Evolutionary conservation across 1,140 invertebrate genomes (phyloP).

Genomic region (Propsilocerus akamusi): DNA sequence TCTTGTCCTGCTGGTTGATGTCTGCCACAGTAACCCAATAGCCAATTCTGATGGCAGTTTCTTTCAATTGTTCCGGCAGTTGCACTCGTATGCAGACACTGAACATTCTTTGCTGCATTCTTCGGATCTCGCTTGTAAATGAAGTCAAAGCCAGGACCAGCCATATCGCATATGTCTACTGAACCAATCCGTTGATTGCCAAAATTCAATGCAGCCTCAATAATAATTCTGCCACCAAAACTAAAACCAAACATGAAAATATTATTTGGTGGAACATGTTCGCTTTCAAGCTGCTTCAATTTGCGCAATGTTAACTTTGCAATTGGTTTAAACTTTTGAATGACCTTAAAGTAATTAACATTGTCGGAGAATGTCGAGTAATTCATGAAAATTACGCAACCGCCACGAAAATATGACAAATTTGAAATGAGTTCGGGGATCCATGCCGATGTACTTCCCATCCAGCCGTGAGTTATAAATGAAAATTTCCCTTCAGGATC

Average conservation of each 20-base stretch:
- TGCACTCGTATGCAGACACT: conserved; percentile 19
- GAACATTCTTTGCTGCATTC: conserved; percentile 16
- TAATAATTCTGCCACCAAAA: conserved; percentile 19
- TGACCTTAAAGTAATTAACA: conserved; percentile 17
- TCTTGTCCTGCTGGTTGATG: conserved; percentile 15
- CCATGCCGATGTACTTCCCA: conserved; percentile 17
- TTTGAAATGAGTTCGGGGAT: conserved; percentile 14
- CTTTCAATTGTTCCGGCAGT: conserved; percentile 19
- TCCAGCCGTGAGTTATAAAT: conserved; percentile 21
- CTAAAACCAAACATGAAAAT: conserved; percentile 22
- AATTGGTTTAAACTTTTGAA: conserved; percentile 14
- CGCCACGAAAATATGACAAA: no score
- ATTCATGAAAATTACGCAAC: conserved; percentile 21
- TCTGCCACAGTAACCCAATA: conserved; percentile 17
- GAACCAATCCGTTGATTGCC: no score
- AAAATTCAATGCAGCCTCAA: conserved; percentile 17
- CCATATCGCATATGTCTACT: conserved; percentile 24
- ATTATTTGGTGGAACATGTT: conserved; percentile 14
- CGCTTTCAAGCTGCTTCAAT: conserved; percentile 11
- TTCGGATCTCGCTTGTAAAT: conserved; percentile 14
- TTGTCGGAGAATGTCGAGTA: conserved; percentile 10
- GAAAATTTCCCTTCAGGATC: conserved; percentile 11
- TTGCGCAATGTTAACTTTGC: conserved; percentile 12
- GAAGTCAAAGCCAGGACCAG: conserved; percentile 22
- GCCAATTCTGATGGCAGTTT: conserved; percentile 20